Evolutionary conservation across 2,797 vertebrate genomes (phyloP).

Genomic region (Sebastes matsubarae): DNA sequence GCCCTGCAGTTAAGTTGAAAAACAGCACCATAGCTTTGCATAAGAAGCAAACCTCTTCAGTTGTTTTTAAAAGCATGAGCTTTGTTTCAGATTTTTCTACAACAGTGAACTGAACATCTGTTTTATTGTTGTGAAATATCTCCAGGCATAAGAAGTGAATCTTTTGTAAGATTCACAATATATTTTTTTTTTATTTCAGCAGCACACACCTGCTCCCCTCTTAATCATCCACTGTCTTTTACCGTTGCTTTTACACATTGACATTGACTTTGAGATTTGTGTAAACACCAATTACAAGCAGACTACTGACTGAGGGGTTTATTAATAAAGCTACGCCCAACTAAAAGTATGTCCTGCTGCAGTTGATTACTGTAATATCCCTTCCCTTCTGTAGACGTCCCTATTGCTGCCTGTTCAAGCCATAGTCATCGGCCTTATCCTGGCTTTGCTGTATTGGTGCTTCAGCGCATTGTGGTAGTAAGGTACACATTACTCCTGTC

Average conservation of each 20-base stretch:
- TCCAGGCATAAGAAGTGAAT: constrained; percentile 24
- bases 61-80: constrained; percentile 41
- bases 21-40: background rate
- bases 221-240: constrained; percentile 36
- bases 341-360: constrained; percentile 68
- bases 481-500: constrained; percentile 96
- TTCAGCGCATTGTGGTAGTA: constrained; percentile 99
- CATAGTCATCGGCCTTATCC: constrained; percentile 98
- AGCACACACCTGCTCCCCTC: constrained; percentile 29
- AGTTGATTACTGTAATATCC: constrained; percentile 95
- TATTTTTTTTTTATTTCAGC: background rate
- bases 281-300: constrained; percentile 46
- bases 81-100: constrained; percentile 39
- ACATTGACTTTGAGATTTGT: constrained; percentile 40
- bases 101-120: background rate
- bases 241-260: constrained; percentile 42
- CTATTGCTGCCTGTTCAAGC: constrained; percentile 98
- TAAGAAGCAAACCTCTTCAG: constrained; percentile 6
- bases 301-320: constrained; percentile 43
- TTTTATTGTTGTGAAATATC: constrained; percentile 14
- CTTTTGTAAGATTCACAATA: constrained; percentile 27
- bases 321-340: constrained; percentile 62
- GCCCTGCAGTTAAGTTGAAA: background rate
- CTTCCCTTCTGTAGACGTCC: constrained; percentile 98
- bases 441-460: constrained; percentile 99